These are phyloP conservation scores for Muschampia plurimacula DNA, from an alignment of 2,888 invertebrate genomes.

Conservation along the genomic window DNA sequence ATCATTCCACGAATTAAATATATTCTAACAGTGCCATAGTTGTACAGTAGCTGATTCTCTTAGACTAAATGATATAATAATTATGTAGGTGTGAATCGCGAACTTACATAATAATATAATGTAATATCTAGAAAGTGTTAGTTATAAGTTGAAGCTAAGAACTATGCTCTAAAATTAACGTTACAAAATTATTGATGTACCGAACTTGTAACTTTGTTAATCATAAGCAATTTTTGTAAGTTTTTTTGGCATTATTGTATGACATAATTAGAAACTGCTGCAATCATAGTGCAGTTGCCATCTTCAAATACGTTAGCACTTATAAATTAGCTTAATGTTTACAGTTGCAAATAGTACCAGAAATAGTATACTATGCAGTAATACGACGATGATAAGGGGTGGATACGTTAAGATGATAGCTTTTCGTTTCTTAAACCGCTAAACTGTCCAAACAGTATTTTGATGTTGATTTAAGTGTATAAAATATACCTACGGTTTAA, in stretches of 20 bases:
- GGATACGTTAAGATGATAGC: no score
- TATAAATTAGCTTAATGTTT: conserved; percentile 2
- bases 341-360: no score
- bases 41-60: conserved; percentile 55
- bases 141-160: conserved; percentile 7
- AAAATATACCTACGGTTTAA: no score
- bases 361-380: not conserved
- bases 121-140: conserved; percentile 17
- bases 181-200: not conserved
- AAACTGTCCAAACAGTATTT: no score
- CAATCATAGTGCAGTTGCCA: conserved; percentile 8
- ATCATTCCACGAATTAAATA: conserved; percentile 51
- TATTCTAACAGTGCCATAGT: conserved; percentile 61
- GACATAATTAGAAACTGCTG: conserved; percentile 5
- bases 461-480: no score
- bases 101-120: conserved; percentile 25
- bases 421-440: no score
- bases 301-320: conserved; percentile 13
- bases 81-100: conserved; percentile 29
- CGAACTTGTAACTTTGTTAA: conserved; percentile 8
- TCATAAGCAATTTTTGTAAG: not conserved
- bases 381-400: no score
- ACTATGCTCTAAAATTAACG: conserved; percentile 5
- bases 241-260: not conserved
- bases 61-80: conserved; percentile 46